Conservation (phyloP, 2,888 invertebrate species). For the Charanyca ferruginea region DNA sequence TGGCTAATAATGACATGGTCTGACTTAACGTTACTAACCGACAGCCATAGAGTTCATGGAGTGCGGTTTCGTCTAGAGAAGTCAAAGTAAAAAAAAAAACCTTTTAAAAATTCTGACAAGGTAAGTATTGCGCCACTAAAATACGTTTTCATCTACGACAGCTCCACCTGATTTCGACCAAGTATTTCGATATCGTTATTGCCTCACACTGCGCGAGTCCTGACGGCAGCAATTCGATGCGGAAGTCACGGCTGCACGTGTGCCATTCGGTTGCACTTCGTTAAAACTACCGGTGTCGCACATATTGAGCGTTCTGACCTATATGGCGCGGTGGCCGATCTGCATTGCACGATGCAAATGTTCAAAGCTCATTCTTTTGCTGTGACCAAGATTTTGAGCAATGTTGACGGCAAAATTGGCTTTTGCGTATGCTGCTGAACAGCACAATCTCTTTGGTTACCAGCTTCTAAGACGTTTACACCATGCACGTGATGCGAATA, state of each 20-base stretch:
- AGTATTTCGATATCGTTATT: constrained; percentile 16
- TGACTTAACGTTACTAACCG: too few species aligned
- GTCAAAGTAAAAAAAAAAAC: too few species aligned
- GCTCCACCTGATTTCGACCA: constrained; percentile 11
- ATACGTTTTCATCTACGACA: background rate
- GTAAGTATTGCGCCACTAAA: background rate
- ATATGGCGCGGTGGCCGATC: constrained; percentile 1
- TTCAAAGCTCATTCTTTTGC: too few species aligned
- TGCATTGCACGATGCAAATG: background rate
- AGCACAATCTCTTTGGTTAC: background rate
- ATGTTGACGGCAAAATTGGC: background rate
- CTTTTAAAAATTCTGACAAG: background rate
- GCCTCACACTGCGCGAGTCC: constrained; percentile 12
- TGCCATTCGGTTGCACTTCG: constrained; percentile 31
- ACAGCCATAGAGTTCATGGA: background rate
- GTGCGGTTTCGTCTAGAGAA: background rate
- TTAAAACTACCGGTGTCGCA: constrained; percentile 27
- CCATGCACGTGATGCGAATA: too few species aligned
- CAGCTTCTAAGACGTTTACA: too few species aligned
- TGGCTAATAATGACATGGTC: too few species aligned
- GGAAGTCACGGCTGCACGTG: constrained; percentile 40
- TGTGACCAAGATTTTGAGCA: too few species aligned
- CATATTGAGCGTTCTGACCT: background rate
- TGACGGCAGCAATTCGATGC: constrained; percentile 26
- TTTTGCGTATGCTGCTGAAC: background rate